phyloP scores from a whole-genome alignment of 1,140 invertebrate species.

The Heliconius congener region DNA sequence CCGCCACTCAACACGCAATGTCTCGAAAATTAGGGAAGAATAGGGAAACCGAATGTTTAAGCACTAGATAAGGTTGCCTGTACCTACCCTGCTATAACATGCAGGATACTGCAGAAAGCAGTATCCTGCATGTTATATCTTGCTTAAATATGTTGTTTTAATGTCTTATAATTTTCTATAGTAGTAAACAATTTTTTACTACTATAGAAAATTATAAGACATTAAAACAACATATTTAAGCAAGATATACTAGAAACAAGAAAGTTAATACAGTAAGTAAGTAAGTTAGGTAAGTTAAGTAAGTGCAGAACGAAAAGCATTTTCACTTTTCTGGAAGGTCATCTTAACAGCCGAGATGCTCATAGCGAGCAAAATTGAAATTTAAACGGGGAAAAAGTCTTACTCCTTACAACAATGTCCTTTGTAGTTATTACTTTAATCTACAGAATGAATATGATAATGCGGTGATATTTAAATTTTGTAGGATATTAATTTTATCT shows the following conservation, averaged over 20 bases:
- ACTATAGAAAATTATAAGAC: neutral
- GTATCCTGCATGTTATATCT: too few relatives aligned
- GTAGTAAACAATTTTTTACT: too few relatives aligned
- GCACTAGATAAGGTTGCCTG: too few relatives aligned
- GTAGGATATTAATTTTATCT: neutral
- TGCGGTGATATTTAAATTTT: neutral
- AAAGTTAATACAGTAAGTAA: neutral
- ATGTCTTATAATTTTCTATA: too few relatives aligned
- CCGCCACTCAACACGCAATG: too few relatives aligned
- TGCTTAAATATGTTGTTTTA: too few relatives aligned
- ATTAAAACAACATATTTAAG: neutral
- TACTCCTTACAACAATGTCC: slow-evolving; percentile 21
- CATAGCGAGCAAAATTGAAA: slow-evolving; percentile 27
- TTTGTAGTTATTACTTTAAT: slow-evolving; percentile 15
- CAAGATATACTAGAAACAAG: neutral
- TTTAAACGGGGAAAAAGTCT: slow-evolving; percentile 32
- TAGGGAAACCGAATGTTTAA: too few relatives aligned
- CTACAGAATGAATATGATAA: slow-evolving; percentile 2
- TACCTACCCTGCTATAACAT: too few relatives aligned
- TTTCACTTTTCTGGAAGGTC: neutral
- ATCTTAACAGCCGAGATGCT: neutral
- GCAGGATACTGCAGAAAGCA: too few relatives aligned
- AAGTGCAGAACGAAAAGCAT: neutral
- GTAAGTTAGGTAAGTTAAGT: too few relatives aligned
- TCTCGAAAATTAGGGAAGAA: too few relatives aligned